A percentile compares a stretch with the other conserved stretches of the same genome.
These are phyloP conservation scores for Chrysolina haemoptera DNA, from an alignment of 2,888 invertebrate species.

Conservation along the genomic window DNA sequence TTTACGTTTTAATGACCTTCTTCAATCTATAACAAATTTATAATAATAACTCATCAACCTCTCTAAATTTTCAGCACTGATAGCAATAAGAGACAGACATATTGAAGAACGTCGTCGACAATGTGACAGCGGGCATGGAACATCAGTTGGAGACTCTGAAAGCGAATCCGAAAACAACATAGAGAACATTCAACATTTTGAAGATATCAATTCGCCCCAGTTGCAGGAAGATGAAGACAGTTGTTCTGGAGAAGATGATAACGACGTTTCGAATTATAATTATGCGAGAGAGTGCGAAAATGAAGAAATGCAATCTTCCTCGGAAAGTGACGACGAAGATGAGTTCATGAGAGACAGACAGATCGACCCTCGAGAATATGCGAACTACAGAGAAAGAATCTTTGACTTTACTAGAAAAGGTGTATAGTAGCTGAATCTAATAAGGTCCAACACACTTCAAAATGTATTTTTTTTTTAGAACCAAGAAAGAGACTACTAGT, in stretches of 20 bases:
- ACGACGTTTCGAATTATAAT: constrained; percentile 42
- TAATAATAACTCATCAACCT: background rate
- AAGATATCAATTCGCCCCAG: constrained; percentile 13
- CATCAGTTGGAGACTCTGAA: constrained; percentile 65
- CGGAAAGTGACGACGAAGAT: constrained; percentile 39
- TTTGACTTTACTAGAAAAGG: constrained; percentile 62
- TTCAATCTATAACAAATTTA: background rate
- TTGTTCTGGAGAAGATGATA: constrained; percentile 36
- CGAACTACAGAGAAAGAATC: constrained; percentile 60
- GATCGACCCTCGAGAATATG: constrained; percentile 53
- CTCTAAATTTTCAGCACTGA: constrained; percentile 59
- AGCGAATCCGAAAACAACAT: constrained; percentile 58
- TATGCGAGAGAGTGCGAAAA: constrained; percentile 47
- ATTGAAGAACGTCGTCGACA: constrained; percentile 51
- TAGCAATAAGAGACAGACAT: constrained; percentile 61
- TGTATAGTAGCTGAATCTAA: background rate
- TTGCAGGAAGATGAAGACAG: constrained; percentile 25
- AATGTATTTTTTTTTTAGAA: constrained; percentile 5
- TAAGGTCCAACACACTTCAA: background rate
- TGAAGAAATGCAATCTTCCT: constrained; percentile 36
- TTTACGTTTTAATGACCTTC: no score
- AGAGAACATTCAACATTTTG: constrained; percentile 12
- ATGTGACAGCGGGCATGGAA: constrained; percentile 65
- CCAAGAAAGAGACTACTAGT: constrained; percentile 40
- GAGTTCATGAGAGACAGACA: constrained; percentile 61